Evolutionary conservation across 2,113 vertebrate species (phyloP), one percentile per base, ranked within the genome.

Genomic region (Nerophis ophidion): DNA sequence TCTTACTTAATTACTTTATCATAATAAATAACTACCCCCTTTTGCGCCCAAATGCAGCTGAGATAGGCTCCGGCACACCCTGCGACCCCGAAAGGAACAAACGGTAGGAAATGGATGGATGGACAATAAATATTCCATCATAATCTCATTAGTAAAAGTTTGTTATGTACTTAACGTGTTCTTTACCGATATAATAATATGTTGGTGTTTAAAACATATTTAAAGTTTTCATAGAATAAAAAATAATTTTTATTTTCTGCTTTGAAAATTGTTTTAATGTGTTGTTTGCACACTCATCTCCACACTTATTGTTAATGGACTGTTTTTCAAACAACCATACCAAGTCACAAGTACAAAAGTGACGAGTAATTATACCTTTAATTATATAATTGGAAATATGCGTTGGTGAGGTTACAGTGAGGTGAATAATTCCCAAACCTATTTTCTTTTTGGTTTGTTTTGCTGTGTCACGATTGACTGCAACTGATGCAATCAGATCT

Each of bases 401-500:
- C n/a, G 33, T 4, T 40, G 57, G 40, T 26, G 53, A 60, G 62
- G 62, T 64, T 45, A 53, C 36, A 57, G 50, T 50, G 53, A 40
- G 4, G 44, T 73, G 70, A 79, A 75, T 65, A 56, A 70, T 65
- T 44, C 33, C 34, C 51, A 64, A 70, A 53, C 63, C 36, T 48
- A 80, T 80, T 50, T 50, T 26, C 8, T 33, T 50, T 6, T 53
- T 34, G 33, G 42, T 8, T 10, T 48, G 33, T 60, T 60, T 48
- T 82, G 82, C 81, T 80, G 76, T 36, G 51, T 86, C 81, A 86
- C 70, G 49, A 33, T 70, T 76, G 40, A 48, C 63, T 63, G 15
- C 69, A 84, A 80, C 83, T 76, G 75, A 76, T 68, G 65, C 60
- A 69, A 80, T 63, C 66, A 46, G 74, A 71, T 81, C 80, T 84